Evolutionary conservation across 1,140 invertebrate species (phyloP).

Genomic region (Agrilus planipennis): DNA sequence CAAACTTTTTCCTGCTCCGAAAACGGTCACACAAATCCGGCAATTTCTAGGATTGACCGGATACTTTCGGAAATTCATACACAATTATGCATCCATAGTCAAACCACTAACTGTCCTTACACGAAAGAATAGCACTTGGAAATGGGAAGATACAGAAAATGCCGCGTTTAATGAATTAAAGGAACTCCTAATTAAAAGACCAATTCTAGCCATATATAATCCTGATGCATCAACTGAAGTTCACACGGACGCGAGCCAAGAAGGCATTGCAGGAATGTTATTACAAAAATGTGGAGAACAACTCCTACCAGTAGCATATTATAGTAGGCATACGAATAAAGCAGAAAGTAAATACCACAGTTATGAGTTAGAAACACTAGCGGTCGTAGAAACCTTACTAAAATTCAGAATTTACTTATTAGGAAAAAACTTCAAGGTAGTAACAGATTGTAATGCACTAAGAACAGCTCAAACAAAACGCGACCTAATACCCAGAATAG

Average conservation of each 20-base stretch:
- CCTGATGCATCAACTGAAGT: slow-evolving; percentile 14
- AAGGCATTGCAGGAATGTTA: slow-evolving; percentile 22
- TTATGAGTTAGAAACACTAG: slow-evolving; percentile 1
- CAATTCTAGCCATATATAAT: not conserved
- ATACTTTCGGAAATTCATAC: slow-evolving; percentile 29
- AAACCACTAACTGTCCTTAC: slow-evolving; percentile 19
- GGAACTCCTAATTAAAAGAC: not conserved
- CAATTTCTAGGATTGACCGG: slow-evolving; percentile 25
- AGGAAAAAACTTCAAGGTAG: not conserved
- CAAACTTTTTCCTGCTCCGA: slow-evolving; percentile 5
- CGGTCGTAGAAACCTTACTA: not conserved
- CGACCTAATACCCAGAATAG: too few species aligned
- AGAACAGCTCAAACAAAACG: too few species aligned
- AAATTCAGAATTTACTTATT: not conserved
- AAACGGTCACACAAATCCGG: slow-evolving; percentile 5
- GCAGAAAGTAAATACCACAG: not conserved
- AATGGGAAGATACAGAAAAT: not conserved
- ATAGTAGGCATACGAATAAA: not conserved
- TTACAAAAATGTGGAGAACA: slow-evolving; percentile 9
- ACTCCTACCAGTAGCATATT: not conserved
- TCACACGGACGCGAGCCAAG: slow-evolving; percentile 25
- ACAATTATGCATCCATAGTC: slow-evolving; percentile 18
- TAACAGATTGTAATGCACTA: slow-evolving; percentile 3
- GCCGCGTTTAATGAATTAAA: not conserved
- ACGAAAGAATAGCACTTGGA: slow-evolving; percentile 17